Conservation (phyloP, 2,888 invertebrate genomes). For the Monoplex corrugatus region DNA sequence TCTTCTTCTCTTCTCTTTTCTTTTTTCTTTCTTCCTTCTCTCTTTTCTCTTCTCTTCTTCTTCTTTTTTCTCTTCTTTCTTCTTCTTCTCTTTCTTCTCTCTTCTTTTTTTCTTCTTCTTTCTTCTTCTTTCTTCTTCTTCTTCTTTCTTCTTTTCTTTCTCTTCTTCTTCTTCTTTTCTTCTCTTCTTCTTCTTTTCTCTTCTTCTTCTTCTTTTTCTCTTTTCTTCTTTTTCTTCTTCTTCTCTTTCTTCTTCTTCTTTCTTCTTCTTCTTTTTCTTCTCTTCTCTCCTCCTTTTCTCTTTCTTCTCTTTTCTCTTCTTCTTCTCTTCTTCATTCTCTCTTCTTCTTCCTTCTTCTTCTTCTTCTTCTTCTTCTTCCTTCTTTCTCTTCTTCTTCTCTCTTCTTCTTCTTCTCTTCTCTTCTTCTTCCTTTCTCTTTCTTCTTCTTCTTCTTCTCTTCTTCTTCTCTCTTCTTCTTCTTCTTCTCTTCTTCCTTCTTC, state of each 20-base stretch:
- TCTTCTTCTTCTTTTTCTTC: constrained; percentile 10
- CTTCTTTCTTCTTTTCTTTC: no score
- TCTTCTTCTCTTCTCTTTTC: not conserved
- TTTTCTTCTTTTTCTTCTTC: constrained; percentile 16
- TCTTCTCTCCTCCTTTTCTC: not conserved
- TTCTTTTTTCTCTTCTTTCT: not conserved
- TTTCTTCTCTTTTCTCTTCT: not conserved
- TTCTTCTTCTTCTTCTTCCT: not conserved
- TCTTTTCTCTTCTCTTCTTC: not conserved
- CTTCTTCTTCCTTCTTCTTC: not conserved
- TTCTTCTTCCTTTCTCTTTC: no score
- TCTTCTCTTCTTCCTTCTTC: no score
- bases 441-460: no score
- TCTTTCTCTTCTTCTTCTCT: not conserved
- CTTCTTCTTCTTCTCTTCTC: no score
- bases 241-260: not conserved
- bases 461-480: no score
- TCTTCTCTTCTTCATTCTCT: not conserved
- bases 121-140: no score
- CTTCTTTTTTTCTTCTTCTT: not conserved
- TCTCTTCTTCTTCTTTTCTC: not conserved
- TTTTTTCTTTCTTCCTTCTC: no score
- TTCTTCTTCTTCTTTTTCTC: not conserved
- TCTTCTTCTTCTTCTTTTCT: not conserved
- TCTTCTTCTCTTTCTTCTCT: not conserved